These are phyloP conservation scores for Corythornis vintsioides DNA, from an alignment of 2,113 vertebrate species.

Conservation along the genomic window DNA sequence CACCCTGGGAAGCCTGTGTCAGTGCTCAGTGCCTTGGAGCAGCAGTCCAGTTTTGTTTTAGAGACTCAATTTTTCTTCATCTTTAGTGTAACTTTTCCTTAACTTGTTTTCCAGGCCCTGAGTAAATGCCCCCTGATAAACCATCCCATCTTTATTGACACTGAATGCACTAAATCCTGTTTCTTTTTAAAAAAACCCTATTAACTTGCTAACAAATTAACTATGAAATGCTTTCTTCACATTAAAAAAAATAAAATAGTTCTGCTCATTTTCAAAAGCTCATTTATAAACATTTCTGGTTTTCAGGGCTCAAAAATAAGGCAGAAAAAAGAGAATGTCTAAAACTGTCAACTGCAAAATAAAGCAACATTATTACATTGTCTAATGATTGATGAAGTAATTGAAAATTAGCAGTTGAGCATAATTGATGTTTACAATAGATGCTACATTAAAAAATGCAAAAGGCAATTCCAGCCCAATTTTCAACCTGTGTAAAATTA, in stretches of 20 bases:
- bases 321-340: background rate
- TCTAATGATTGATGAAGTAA: background rate
- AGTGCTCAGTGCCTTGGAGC: background rate
- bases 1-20: background rate
- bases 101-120: background rate
- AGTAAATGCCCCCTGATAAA: background rate
- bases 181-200: background rate
- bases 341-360: background rate
- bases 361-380: background rate
- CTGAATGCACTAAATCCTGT: background rate
- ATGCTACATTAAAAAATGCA: background rate
- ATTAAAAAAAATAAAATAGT: background rate
- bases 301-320: background rate
- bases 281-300: background rate
- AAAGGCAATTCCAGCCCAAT: background rate
- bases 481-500: background rate
- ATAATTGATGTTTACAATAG: background rate
- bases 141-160: background rate
- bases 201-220: background rate
- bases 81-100: background rate
- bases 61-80: background rate
- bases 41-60: background rate
- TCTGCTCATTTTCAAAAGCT: background rate
- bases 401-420: background rate
- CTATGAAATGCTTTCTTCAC: background rate